Evolutionary conservation across 2,797 vertebrate genomes (phyloP).

Genomic region (Zalophus californianus): DNA sequence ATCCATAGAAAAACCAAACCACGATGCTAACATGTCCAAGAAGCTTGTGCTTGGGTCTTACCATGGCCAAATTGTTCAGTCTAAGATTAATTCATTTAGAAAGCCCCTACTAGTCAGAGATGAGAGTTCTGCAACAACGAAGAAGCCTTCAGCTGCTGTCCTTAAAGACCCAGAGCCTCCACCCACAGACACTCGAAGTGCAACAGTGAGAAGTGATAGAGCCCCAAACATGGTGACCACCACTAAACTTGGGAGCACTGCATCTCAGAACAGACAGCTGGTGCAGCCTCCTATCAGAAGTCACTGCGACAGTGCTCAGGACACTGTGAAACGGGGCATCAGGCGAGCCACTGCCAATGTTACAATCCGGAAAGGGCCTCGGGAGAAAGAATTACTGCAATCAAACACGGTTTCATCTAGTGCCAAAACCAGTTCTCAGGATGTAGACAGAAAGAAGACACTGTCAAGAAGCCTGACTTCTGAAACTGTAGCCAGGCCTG

Average conservation of each 20-base stretch:
- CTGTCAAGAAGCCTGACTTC: conserved; percentile 4
- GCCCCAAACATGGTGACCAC: background rate
- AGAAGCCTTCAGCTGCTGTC: conserved; percentile 54
- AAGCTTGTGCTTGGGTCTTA: conserved; percentile 92
- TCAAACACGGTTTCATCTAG: conserved; percentile 27
- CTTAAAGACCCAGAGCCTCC: conserved; percentile 67
- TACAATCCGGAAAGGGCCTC: conserved; percentile 46
- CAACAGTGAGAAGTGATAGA: conserved; percentile 50
- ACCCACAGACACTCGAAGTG: accelerated
- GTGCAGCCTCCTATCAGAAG: conserved; percentile 47
- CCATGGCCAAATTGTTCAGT: conserved; percentile 93
- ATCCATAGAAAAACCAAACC: conserved; percentile 86
- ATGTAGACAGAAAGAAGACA: conserved; percentile 61
- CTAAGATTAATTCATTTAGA: conserved; percentile 96
- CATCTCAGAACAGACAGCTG: conserved; percentile 30
- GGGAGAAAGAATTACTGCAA: conserved; percentile 46
- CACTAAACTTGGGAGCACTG: conserved; percentile 50
- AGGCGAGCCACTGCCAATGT: conserved; percentile 36
- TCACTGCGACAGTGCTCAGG: conserved; percentile 27
- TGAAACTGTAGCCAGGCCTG: conserved; percentile 50
- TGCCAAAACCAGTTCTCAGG: background rate
- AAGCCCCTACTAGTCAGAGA: conserved; percentile 84
- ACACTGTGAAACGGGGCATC: conserved; percentile 47
- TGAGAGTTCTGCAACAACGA: conserved; percentile 62
- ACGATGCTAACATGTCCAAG: conserved; percentile 71